Evolutionary conservation across 92 coral and sea anemone genomes (phyloP).

Genomic region (Porites lobata): DNA sequence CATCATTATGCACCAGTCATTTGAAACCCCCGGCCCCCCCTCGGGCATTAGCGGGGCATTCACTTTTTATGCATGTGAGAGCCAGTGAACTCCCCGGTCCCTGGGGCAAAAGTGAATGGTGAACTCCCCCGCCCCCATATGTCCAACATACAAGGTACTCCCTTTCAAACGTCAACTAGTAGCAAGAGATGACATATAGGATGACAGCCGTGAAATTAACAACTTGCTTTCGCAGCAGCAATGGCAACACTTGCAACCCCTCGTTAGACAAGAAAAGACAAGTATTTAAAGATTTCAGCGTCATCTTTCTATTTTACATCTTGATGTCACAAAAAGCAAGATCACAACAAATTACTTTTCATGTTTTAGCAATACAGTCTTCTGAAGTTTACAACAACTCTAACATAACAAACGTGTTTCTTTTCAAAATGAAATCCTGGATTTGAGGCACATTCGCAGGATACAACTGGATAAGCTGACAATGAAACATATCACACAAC

Average conservation of each 20-base stretch:
- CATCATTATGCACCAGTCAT: too few species aligned
- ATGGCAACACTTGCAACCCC: too few species aligned
- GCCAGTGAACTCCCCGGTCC: conserved; percentile 24
- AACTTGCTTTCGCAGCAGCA: too few species aligned
- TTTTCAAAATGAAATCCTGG: background rate
- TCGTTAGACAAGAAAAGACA: background rate
- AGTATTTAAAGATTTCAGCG: background rate
- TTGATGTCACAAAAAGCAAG: background rate
- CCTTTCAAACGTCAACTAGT: background rate
- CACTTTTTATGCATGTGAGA: conserved; percentile 17
- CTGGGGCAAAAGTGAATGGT: background rate
- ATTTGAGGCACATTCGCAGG: background rate
- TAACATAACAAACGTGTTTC: background rate
- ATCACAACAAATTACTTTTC: background rate
- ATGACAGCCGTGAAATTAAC: too few species aligned
- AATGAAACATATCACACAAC: too few species aligned
- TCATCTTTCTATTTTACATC: background rate
- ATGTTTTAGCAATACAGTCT: background rate
- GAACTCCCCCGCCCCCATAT: too few species aligned
- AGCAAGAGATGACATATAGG: too few species aligned
- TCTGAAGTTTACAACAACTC: background rate
- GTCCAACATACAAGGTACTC: background rate
- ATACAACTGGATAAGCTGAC: too few species aligned
- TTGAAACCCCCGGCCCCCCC: background rate
- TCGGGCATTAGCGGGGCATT: conserved; percentile 18